Base-by-base conservation (phyloP, 64 coral and sea anemone genomes). In the Porites australiensis region DNA sequence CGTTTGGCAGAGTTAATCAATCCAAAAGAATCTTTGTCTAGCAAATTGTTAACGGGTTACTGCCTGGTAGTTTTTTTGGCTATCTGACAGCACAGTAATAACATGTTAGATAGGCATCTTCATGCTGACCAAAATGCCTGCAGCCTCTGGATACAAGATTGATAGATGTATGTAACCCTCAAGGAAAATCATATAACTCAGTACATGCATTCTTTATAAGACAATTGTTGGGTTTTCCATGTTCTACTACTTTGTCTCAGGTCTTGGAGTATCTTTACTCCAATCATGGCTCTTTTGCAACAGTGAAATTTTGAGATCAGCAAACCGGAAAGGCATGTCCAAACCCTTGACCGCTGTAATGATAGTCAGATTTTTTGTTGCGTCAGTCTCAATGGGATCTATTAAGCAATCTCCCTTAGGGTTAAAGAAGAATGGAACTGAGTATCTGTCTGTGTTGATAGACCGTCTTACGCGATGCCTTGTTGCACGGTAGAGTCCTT, bases 391-490 rank as follows among this genome's bases (percentile, higher is more conserved):
- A 49, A 92, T 79, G 66, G 94, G 86, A 12, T 68, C 87, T 44
- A 95, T 88, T 49, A 91, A 74, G 61, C 58, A 77, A 13, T 74
- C 86, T 53, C 48, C 82, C 44, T 90, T 95, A 51, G 94, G 94
- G 22, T 88, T 75, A 75, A 78, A 86, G 89, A 95, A 95, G 18
- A 91, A 88, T 88, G 94, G 94, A 44, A 78, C 94, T 0, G 94
- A 95, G 82, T 91, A 91, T 23, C 94, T 73, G 59, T 85, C 83
- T 63, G 69, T 89, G 9, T 59, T 51, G 48, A 79, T 48, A 2
- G 90, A 89, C 55, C 88, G 92, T 49, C 83, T 93, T 11, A 96
- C 94, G 58, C 94, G 94, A 72, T 96, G 94, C 23, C 18, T 62
- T 48, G 94, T 96, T 11, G 94, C 90, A 0, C 83, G 90, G 50